Evolutionary conservation across 2,888 invertebrate genomes (phyloP).

Genomic region (Hirtodrosophila histrioides): DNA sequence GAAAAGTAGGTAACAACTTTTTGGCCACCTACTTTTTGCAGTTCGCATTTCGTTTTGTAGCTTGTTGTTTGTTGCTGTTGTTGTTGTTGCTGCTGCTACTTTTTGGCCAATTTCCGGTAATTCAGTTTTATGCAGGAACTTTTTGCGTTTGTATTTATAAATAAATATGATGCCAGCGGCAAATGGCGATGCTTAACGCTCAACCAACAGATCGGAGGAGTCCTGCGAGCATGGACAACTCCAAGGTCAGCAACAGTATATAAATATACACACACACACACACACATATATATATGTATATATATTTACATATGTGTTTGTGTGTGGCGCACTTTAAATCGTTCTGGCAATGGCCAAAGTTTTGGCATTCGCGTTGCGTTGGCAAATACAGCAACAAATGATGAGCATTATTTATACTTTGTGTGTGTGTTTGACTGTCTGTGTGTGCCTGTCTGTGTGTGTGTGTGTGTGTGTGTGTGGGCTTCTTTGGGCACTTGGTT

Average conservation of each 20-base stretch:
- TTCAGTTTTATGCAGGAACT: slow-evolving; percentile 81
- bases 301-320: slow-evolving; percentile 2
- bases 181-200: slow-evolving; percentile 36
- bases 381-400: slow-evolving; percentile 46
- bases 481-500: slow-evolving; percentile 54
- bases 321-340: slow-evolving; percentile 48
- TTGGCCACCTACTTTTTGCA: slow-evolving; percentile 58
- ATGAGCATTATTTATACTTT: slow-evolving; percentile 56
- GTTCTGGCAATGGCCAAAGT: slow-evolving; percentile 49
- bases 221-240: slow-evolving; percentile 13
- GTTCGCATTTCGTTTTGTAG: slow-evolving; percentile 37
- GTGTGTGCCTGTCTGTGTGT: neutral
- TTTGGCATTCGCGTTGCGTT: slow-evolving; percentile 43
- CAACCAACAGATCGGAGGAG: slow-evolving; percentile 32
- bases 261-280: slow-evolving; percentile 2
- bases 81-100: slow-evolving; percentile 32
- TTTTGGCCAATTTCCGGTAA: slow-evolving; percentile 81
- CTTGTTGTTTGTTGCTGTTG: slow-evolving; percentile 11
- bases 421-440: no score
- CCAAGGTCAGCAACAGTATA: slow-evolving; percentile 45
- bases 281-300: no score
- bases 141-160: slow-evolving; percentile 75
- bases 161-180: slow-evolving; percentile 70
- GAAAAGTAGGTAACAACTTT: slow-evolving; percentile 75
- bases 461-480: slow-evolving; percentile 3